Base-by-base conservation (phyloP, 2,888 invertebrate species). In the Conchocele bisecta region DNA sequence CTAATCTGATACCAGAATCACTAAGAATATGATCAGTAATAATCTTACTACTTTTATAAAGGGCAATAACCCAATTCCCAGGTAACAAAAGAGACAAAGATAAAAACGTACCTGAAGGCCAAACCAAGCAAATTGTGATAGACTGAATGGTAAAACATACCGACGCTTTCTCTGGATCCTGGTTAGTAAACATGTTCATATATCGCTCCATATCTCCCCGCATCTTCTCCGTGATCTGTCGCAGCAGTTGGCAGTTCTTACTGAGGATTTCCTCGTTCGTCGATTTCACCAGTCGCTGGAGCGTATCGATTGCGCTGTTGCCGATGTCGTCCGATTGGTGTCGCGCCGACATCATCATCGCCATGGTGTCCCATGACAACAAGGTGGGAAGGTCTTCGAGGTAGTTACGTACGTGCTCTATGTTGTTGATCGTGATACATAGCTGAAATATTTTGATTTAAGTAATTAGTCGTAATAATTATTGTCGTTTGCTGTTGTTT, bases 341-440 rank as follows among this genome's bases (percentile, higher is more conserved):
- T 20, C 78, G 72, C 4, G 81, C 57, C 0, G 86, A 82, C 64
- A 89, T 76, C 26, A 73, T 51, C 29, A 80, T 66, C 1, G 74
- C 70, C 6, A 88, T 79, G 0, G 57, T 58, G 20, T 83, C 82
- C 85, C 86, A 89, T 39, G 82, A 74, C 22, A 89, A 77, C 24
- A 85, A 75, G 15, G 78, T 39, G 0, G 86, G 83, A n/a, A 89
- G 79, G 46, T 87, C 81, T 28, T 77, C 73, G 24, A 89, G 77
- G 72, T 87, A 89, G 60, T 83, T 77, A 0, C 86, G 75, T 13
- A 89, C 88, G 74, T 89, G 89, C 42, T 86, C 88, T 42, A 89
- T 88, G 83, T 89, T 89, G 84, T 89, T 89, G 26, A 89, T 68
- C 2, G 89, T 89, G 50, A 89, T 89, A 72, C 89, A 89, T 13